These are phyloP conservation scores for Himalopsyche anomala DNA, from an alignment of 2,888 invertebrate genomes.

Conservation along the genomic window DNA sequence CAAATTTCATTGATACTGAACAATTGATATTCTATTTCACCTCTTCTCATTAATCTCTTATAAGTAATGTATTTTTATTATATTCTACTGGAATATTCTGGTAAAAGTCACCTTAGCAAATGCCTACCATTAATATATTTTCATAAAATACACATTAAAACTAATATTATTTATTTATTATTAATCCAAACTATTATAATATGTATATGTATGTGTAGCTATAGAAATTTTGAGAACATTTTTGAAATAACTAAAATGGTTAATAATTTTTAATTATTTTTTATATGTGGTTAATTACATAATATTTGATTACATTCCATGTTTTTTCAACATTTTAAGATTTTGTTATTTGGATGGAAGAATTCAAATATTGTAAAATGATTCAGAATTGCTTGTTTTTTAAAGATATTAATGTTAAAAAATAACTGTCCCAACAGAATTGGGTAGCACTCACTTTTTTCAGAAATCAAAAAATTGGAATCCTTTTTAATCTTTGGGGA, in stretches of 20 bases:
- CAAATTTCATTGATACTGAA: background rate
- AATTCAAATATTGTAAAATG: too few species aligned
- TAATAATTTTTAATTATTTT: background rate
- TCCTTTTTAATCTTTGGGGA: too few species aligned
- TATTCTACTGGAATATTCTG: background rate
- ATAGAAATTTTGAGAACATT: background rate
- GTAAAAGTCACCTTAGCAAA: background rate
- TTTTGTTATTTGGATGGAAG: too few species aligned
- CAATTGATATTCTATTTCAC: background rate
- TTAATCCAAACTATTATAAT: background rate
- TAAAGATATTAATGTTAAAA: too few species aligned
- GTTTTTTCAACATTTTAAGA: too few species aligned
- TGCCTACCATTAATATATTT: background rate
- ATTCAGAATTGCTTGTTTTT: too few species aligned
- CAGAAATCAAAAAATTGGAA: too few species aligned
- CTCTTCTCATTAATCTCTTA: background rate
- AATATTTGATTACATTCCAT: too few species aligned
- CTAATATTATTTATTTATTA: slow-evolving; percentile 3
- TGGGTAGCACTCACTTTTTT: too few species aligned
- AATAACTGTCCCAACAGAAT: too few species aligned
- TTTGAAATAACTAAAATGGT: background rate
- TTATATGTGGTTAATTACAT: background rate
- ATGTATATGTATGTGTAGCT: background rate
- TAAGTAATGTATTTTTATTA: background rate
- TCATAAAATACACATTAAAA: background rate